Conservation (phyloP, 2,888 invertebrate species). For the Formica aserva region DNA sequence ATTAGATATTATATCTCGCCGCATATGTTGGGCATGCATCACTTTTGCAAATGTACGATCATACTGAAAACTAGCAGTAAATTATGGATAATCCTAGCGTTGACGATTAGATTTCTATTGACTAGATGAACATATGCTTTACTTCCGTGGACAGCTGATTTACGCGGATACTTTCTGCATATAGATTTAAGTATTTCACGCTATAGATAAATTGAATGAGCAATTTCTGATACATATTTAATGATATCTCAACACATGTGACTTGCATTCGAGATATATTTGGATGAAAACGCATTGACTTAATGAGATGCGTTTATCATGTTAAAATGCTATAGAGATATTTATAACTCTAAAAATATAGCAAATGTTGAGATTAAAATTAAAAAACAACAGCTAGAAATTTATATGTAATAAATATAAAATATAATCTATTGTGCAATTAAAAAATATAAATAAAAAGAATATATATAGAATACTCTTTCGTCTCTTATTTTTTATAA, state of each 20-base stretch:
- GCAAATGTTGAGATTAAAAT: not conserved
- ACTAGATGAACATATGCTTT: constrained; percentile 2
- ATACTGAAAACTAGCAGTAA: constrained; percentile 8
- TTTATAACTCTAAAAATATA: not conserved
- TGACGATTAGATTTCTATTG: constrained; percentile 18
- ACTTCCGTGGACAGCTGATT: constrained; percentile 25
- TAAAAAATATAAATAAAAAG: too few relatives aligned
- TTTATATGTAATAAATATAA: not conserved
- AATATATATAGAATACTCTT: not conserved
- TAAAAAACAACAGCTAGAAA: not conserved
- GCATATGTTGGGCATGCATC: not conserved
- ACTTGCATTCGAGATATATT: constrained; percentile 22
- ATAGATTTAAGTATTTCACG: constrained; percentile 27
- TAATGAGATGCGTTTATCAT: not conserved
- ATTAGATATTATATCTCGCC: constrained; percentile 1
- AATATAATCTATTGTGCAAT: not conserved
- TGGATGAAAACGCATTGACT: not conserved
- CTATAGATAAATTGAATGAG: constrained; percentile 26
- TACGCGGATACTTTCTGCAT: not conserved
- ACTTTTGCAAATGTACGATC: not conserved
- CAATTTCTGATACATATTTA: constrained; percentile 30
- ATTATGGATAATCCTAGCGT: not conserved
- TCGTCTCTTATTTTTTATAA: too few relatives aligned
- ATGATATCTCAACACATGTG: constrained; percentile 33
- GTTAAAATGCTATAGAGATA: not conserved